Percentiles rank a stretch among this genome's conserved stretches.
phyloP scores from a whole-genome alignment of 1,140 invertebrate species.

The Brachionus asplanchnoidis region DNA sequence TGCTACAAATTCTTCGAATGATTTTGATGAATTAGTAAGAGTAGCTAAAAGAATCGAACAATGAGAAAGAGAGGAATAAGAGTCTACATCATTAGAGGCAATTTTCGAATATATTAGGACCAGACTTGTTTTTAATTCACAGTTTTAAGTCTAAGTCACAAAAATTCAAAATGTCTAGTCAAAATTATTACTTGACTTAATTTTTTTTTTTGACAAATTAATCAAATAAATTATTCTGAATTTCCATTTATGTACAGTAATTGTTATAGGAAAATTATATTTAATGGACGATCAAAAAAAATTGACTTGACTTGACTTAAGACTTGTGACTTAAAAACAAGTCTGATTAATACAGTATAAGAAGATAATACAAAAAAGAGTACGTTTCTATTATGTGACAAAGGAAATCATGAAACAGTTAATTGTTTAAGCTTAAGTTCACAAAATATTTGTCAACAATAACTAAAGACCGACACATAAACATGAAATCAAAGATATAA shows the following conservation, averaged over 20 bases:
- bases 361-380: neutral
- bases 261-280: too few relatives aligned
- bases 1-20: neutral
- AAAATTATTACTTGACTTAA: too few relatives aligned
- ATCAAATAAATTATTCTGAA: too few relatives aligned
- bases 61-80: neutral
- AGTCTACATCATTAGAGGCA: neutral
- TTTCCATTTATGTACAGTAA: too few relatives aligned
- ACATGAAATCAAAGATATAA: neutral
- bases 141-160: too few relatives aligned
- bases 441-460: neutral
- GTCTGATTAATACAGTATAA: neutral
- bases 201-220: too few relatives aligned
- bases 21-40: slow-evolving; percentile 4
- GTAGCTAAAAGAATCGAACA: neutral
- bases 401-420: neutral
- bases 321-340: too few relatives aligned
- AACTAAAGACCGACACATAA: neutral
- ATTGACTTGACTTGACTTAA: too few relatives aligned
- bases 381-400: neutral
- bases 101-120: neutral
- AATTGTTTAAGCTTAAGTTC: neutral
- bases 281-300: too few relatives aligned
- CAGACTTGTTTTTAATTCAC: too few relatives aligned
- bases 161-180: too few relatives aligned